phyloP scores from a whole-genome alignment of 2,113 vertebrate genomes.

The Urocitellus parryii region DNA sequence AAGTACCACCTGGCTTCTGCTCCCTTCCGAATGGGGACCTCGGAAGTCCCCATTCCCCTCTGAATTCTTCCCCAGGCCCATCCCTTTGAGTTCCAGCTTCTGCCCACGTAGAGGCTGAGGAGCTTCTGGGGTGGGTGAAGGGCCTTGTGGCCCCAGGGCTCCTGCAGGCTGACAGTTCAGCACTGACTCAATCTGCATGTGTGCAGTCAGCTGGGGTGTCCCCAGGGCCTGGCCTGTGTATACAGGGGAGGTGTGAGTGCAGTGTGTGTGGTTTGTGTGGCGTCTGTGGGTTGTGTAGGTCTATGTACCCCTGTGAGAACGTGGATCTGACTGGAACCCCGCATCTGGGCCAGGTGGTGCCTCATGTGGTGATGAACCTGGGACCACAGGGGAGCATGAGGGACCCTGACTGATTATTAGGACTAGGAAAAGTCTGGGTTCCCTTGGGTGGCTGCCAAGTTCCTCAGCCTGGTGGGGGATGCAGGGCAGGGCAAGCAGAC shows the following conservation, averaged over 20 bases:
- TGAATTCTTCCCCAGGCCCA: not conserved
- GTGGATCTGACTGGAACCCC: not conserved
- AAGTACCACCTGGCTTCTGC: rapidly evolving
- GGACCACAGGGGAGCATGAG: not conserved
- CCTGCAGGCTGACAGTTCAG: rapidly evolving
- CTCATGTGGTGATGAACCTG: not conserved
- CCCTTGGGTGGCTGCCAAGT: rapidly evolving
- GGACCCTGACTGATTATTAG: not conserved
- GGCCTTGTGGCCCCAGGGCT: too few species aligned
- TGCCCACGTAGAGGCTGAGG: not conserved
- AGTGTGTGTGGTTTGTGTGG: not conserved
- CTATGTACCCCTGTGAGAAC: not conserved
- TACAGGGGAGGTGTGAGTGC: not conserved
- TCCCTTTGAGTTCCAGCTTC: not conserved
- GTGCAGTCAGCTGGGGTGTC: rapidly evolving
- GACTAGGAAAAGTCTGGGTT: not conserved
- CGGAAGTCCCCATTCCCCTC: not conserved
- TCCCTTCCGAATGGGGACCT: rapidly evolving
- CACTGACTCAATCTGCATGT: not conserved
- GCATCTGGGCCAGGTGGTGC: rapidly evolving
- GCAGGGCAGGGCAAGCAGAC: rapidly evolving
- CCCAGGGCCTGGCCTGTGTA: not conserved
- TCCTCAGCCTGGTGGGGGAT: not conserved
- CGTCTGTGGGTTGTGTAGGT: not conserved
- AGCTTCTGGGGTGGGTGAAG: not conserved